These are phyloP conservation scores for Cantharis flavilabris DNA, from an alignment of 2,888 invertebrate genomes.

Conservation along the genomic window DNA sequence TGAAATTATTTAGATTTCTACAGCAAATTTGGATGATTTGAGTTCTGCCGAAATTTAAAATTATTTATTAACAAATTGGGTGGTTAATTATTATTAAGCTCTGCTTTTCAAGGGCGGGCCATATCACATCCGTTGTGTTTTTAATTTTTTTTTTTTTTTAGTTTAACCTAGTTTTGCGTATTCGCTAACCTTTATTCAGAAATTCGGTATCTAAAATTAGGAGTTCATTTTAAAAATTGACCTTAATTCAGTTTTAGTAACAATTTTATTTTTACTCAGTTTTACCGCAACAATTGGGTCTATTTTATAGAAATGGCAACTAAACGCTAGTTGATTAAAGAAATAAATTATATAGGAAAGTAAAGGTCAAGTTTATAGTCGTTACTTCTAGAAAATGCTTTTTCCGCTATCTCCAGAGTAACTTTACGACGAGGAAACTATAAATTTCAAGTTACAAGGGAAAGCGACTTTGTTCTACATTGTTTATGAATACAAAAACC, in stretches of 20 bases:
- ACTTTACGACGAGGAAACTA: not conserved
- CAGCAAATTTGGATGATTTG: no score
- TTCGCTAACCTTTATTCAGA: not conserved
- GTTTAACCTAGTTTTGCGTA: not conserved
- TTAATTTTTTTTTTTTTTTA: no score
- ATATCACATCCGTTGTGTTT: not conserved
- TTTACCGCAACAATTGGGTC: not conserved
- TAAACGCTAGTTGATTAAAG: not conserved
- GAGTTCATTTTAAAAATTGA: not conserved
- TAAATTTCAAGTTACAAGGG: not conserved
- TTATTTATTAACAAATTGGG: not conserved
- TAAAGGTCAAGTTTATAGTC: not conserved
- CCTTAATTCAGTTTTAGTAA: not conserved
- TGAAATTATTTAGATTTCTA: not conserved
- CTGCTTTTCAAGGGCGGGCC: not conserved
- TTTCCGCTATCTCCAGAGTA: not conserved
- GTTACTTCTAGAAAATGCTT: not conserved
- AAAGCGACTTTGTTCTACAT: not conserved
- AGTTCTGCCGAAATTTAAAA: not conserved
- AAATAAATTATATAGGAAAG: not conserved
- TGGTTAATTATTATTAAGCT: not conserved
- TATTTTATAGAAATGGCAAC: not conserved
- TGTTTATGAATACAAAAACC: not conserved
- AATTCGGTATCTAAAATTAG: not conserved
- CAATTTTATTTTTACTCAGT: not conserved